These are phyloP conservation scores for Gymnothorax javanicus DNA, from an alignment of 2,797 vertebrate genomes.

Conservation along the genomic window DNA sequence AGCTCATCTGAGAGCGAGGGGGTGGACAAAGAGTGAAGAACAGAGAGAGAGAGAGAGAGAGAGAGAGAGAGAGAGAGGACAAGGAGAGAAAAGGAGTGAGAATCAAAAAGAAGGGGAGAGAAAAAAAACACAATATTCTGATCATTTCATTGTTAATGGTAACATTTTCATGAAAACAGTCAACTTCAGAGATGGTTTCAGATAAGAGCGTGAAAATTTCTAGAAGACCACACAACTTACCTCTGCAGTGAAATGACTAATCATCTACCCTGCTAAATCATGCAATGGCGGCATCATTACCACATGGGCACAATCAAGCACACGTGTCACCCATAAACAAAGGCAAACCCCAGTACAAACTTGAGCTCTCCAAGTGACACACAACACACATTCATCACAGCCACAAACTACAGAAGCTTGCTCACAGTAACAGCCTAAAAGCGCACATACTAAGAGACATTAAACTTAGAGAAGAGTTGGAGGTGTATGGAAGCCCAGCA, in stretches of 20 bases:
- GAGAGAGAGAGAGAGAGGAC: neutral
- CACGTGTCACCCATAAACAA: constrained; percentile 32
- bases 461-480: neutral
- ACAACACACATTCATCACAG: constrained; percentile 32
- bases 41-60: neutral
- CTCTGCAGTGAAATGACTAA: neutral
- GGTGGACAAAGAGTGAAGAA: neutral
- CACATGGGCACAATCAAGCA: neutral
- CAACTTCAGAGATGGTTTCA: neutral
- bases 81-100: too few relatives aligned
- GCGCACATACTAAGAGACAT: neutral
- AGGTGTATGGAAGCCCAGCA: neutral
- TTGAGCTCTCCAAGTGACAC: neutral
- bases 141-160: neutral
- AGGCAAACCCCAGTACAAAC: neutral
- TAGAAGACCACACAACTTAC: neutral
- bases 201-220: neutral
- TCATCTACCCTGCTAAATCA: neutral
- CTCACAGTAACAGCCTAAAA: neutral
- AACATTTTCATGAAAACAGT: neutral
- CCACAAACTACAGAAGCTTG: constrained; percentile 18
- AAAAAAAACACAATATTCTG: too few relatives aligned
- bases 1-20: constrained; percentile 72
- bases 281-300: neutral
- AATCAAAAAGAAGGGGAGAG: neutral